Percentiles rank a stretch among this genome's conserved stretches.
phyloP scores from a whole-genome alignment of 2,113 vertebrate species.

The Onychorhynchus coronatus region DNA sequence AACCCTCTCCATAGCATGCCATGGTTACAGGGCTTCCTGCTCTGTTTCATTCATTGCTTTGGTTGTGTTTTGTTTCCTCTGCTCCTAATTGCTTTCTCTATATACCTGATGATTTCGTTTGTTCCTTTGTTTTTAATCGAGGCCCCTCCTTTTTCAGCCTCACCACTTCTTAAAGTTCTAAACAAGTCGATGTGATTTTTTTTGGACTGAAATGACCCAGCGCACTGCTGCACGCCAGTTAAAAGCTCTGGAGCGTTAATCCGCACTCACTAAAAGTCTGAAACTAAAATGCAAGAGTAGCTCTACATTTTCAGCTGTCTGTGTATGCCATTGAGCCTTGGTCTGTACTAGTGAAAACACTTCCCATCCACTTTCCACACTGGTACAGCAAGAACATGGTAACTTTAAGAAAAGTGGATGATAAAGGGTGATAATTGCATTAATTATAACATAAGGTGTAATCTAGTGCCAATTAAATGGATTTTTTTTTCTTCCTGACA shows the following conservation, averaged over 20 bases:
- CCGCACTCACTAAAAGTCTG: conserved; percentile 54
- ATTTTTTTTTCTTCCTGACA: conserved; percentile 69
- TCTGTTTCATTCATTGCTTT: conserved; percentile 84
- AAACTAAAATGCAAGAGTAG: conserved; percentile 50
- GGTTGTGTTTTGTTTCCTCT: conserved; percentile 79
- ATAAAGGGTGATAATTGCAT: conserved; percentile 49
- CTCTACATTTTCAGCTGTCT: conserved; percentile 64
- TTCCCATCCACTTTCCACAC: conserved; percentile 44
- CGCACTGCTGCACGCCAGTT: conserved; percentile 45
- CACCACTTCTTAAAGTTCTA: conserved; percentile 67
- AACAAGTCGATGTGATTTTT: conserved; percentile 53
- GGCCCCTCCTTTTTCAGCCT: conserved; percentile 74
- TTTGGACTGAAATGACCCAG: conserved; percentile 54
- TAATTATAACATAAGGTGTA: conserved; percentile 54
- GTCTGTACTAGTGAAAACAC: conserved; percentile 60
- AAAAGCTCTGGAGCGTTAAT: conserved; percentile 55
- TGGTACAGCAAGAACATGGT: conserved; percentile 55
- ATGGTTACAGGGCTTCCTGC: conserved; percentile 88
- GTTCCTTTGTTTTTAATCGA: conserved; percentile 75
- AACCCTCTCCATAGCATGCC: conserved; percentile 95
- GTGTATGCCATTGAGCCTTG: conserved; percentile 60
- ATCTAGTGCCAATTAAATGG: conserved; percentile 64
- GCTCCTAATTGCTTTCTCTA: conserved; percentile 74
- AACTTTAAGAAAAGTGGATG: conserved; percentile 66
- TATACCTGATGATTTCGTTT: conserved; percentile 65